Base-by-base conservation (phyloP, 2,888 invertebrate species). In the Drosophila multiciliata region DNA sequence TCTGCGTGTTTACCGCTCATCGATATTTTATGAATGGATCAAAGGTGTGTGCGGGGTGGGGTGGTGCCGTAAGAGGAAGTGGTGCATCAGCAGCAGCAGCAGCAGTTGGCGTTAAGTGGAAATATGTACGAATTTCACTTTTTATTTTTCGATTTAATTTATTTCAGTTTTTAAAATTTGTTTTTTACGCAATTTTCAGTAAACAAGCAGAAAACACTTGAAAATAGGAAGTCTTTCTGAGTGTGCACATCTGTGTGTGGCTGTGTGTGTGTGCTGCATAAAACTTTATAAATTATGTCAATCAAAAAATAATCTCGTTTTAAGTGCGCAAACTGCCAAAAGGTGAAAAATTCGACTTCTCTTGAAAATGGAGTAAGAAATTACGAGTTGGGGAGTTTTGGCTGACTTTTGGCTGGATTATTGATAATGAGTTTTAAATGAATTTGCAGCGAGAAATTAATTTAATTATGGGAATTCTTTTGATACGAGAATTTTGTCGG, bases 1-100 rank as follows among this genome's bases (percentile, higher is more conserved):
- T 87, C 84, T 76, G 87, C 84, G 84, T 87, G 88, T 80, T 88
- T 86, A 82, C 84, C 82, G 87, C 88, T 84, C 87, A 88, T 89
- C 84, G 87, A 82, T 82, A 79, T 84, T 87, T 87, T 74, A 87
- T 88, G 87, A 87, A 79, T 80, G 82, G 70, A n/a, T 73, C 66
- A 15, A n/a, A 17, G 7, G 36, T 54, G 54, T 38, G 15, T 52
- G 61, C 68, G 50, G 57, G 29, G 42, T 3, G 12, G 23, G 11
- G 23, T 20, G 52, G 29, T 53, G 35, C 17, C 23, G 23, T 23
- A 23, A 23, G 23, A 2, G 23, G 23, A 23, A 6, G 53, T 1
- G 12, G 15, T 32, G 33, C 33, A 11, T 17, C 50, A 32, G n/a
- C 26, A 26, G 26, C 26, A 26, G 52, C 33, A 11, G 26, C 50